Evolutionary conservation across 2,888 invertebrate genomes (phyloP), one percentile per base, ranked within the genome.

Genomic region (Stenchaetothrips biformis): DNA sequence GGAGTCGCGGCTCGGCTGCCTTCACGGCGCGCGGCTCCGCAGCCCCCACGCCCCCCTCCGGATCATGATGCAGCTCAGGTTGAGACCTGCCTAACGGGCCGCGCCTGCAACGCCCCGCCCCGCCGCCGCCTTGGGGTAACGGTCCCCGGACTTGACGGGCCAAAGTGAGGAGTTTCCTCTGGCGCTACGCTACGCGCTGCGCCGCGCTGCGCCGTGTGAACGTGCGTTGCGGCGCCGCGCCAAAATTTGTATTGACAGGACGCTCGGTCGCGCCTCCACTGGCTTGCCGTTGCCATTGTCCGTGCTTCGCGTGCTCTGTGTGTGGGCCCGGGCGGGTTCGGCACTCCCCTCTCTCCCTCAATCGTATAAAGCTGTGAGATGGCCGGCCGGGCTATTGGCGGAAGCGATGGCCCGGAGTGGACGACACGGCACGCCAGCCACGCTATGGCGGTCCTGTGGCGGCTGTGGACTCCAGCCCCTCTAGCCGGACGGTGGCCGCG

Each of bases 51-150:
- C 53, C 9, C 13, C 53, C 53, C 53, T 53, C 53, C 16, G 67
- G 21, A 74, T 74, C 67, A 74, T 25, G 67, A 74, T 74, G 67
- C 67, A 74, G 67, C 67, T 74, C 67, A 25, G 67, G 67, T 74
- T 67, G 67, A 37, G 37, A 67, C 53, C 53, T 53, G 53, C 53
- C 53, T 53, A 53, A 53, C 53, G 53, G 53, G 53, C 53, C 53
- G 53, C 53, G 53, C 53, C 53, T 53, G 53, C 53, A 8, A 13
- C 53, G 37, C 37, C 37, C 16, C 53, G 53, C 53, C 53, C 11
- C 53, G 53, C 53, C 16, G 53, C 53, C 13, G 53, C 37, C 37
- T 37, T 53, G 53, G 53, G 53, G 53, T 11, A 18, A 13, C 6
- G 53, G 53, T 37, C 37, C 37, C 37, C 37, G 2, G 37, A 1